Percentiles rank a stretch among this genome's conserved stretches.
Evolutionary conservation across 2,113 vertebrate species (phyloP).

Genomic region (Strix aluco): DNA sequence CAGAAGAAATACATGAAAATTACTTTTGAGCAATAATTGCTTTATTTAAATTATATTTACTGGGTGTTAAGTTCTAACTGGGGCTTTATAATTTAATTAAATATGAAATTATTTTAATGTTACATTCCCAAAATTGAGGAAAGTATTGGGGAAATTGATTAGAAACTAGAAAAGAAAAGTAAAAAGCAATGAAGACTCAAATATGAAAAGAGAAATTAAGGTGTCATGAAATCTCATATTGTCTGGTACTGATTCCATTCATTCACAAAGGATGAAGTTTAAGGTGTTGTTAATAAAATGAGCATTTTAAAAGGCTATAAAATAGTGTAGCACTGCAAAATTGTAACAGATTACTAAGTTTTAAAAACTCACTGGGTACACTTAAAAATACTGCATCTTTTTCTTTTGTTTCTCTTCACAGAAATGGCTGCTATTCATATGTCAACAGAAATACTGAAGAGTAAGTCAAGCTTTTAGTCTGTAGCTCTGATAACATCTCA

Average conservation of each 20-base stretch:
- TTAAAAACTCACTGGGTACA: constrained; percentile 22
- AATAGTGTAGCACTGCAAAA: constrained; percentile 47
- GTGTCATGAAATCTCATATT: constrained; percentile 60
- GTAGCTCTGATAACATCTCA: neutral
- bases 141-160: constrained; percentile 62
- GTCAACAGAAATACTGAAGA: constrained; percentile 22
- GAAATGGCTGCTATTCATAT: neutral
- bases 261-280: constrained; percentile 43
- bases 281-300: constrained; percentile 43
- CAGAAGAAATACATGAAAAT: constrained; percentile 58
- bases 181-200: constrained; percentile 58
- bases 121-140: constrained; percentile 51
- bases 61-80: constrained; percentile 55
- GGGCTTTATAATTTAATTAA: constrained; percentile 72
- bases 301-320: constrained; percentile 44
- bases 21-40: constrained; percentile 64
- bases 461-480: neutral
- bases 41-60: constrained; percentile 73
- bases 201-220: constrained; percentile 66
- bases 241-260: constrained; percentile 54
- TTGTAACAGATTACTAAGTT: constrained; percentile 55
- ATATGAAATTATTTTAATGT: constrained; percentile 60
- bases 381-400: constrained; percentile 30
- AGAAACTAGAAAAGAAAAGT: constrained; percentile 65
- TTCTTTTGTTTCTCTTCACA: constrained; percentile 46